Evolutionary conservation across 2,888 invertebrate genomes (phyloP), one percentile per base, ranked within the genome.

Genomic region (Yponomeuta sedellus): DNA sequence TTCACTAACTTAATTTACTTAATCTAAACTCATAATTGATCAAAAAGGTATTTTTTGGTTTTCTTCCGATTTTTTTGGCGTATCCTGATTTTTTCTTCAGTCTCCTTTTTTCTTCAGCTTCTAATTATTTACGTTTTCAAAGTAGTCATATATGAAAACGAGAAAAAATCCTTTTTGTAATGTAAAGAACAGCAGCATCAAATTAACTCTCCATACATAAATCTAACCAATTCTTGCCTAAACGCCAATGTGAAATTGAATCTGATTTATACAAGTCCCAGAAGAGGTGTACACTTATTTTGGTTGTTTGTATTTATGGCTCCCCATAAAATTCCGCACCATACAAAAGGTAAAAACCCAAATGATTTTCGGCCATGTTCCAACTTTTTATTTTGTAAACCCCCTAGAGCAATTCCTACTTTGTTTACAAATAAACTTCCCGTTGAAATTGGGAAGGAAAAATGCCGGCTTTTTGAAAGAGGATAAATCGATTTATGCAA

Each of bases 401-500:
- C 81, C 88, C 86, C 88, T 77, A 85, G 86, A 84, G 88, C 85
- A 83, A 86, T 88, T 84, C 80, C 25, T 84, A 86, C 85, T 88
- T 88, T 88, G 86, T 88, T 88, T 88, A 88, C 87, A 86, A 88
- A 88, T 88, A 88, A 87, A 88, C 85, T 88, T 86, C 81, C 77
- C 80, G 85, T 84, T 83, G 85, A 86, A 88, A 85, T 86, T 84
- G 85, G 83, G 81, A 86, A 86, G 81, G 85, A 86, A 88, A 86
- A 85, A 87, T 56, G 83, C 72, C 73, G 68, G 71, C 85, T 86
- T 87, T 74, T 85, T 83, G 83, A 85, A 87, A 86, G 85, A 83
- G 87, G 86, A 89, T 88, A 88, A 90, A 88, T 88, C 87, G 88
- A 87, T 90, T 90, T 88, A 89, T 88, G 87, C 85, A 88, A 89